These are phyloP conservation scores for Ochlodes sylvanus DNA, from an alignment of 2,888 invertebrate genomes.

Conservation along the genomic window DNA sequence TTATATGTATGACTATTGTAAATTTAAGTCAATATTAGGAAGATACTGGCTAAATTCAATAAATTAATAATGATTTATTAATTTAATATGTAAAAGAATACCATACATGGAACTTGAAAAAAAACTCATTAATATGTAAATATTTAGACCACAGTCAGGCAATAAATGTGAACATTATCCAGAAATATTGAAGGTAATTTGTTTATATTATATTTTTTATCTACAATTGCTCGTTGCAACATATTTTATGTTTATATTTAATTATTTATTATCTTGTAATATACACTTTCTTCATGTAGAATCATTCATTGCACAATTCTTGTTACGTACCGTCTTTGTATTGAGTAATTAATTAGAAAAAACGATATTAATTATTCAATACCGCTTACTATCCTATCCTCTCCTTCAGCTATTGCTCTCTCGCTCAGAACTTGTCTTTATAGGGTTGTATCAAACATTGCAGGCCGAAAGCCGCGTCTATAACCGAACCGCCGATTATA, in stretches of 20 bases:
- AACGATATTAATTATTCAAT: neutral
- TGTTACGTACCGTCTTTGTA: slow-evolving; percentile 1
- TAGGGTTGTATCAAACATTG: slow-evolving; percentile 45
- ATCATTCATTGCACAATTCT: slow-evolving; percentile 27
- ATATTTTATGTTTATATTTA: neutral
- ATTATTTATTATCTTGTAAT: neutral
- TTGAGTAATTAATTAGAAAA: slow-evolving; percentile 10
- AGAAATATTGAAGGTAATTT: slow-evolving; percentile 4
- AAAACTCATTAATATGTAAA: no score
- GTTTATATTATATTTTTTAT: slow-evolving; percentile 12
- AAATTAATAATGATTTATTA: no score
- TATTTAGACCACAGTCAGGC: neutral
- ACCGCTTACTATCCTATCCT: slow-evolving; percentile 26
- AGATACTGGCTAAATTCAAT: no score
- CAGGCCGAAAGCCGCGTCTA: slow-evolving; percentile 76
- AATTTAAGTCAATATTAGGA: no score
- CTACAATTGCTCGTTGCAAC: slow-evolving; percentile 3
- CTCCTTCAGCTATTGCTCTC: neutral
- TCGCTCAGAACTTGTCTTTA: neutral
- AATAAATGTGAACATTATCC: slow-evolving; percentile 1
- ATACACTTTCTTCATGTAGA: slow-evolving; percentile 19
- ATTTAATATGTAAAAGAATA: no score
- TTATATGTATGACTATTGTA: no score
- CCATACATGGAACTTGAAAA: no score
- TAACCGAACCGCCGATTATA: slow-evolving; percentile 67